These are phyloP conservation scores for Amphibalanus amphitrite DNA, from an alignment of 1,140 invertebrate genomes.

Conservation along the genomic window DNA sequence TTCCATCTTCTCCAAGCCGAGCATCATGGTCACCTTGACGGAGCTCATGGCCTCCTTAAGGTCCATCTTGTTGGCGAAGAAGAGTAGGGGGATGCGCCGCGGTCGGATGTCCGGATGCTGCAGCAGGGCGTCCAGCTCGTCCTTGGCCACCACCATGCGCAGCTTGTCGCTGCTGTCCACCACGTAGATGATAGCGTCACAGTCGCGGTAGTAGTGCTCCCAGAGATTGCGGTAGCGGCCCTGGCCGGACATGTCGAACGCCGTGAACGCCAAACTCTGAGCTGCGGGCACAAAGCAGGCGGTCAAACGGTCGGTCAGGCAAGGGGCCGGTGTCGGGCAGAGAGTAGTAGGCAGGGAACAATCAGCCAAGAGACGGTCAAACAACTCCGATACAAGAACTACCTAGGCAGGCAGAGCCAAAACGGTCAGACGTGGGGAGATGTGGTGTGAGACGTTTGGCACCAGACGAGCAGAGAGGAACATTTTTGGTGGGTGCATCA, in stretches of 20 bases:
- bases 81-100: constrained; percentile 65
- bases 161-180: constrained; percentile 87
- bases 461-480: no score
- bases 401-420: no score
- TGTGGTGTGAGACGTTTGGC: no score
- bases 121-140: constrained; percentile 67
- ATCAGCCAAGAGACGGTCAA: no score
- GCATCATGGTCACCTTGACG: constrained; percentile 46
- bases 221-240: constrained; percentile 83
- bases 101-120: constrained; percentile 70
- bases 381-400: no score
- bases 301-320: no score
- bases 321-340: no score
- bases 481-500: no score
- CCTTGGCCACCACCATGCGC: constrained; percentile 68
- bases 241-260: constrained; percentile 96
- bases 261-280: constrained; percentile 69
- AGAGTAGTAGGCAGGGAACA: no score
- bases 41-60: constrained; percentile 67
- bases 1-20: constrained; percentile 49
- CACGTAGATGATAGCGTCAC: constrained; percentile 91
- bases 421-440: no score
- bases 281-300: constrained; percentile 33
- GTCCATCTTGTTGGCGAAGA: constrained; percentile 96
- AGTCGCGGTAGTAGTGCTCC: constrained; percentile 91